Evolutionary conservation across 1,140 invertebrate genomes (phyloP).

Genomic region (Drosophila rhopaloa): DNA sequence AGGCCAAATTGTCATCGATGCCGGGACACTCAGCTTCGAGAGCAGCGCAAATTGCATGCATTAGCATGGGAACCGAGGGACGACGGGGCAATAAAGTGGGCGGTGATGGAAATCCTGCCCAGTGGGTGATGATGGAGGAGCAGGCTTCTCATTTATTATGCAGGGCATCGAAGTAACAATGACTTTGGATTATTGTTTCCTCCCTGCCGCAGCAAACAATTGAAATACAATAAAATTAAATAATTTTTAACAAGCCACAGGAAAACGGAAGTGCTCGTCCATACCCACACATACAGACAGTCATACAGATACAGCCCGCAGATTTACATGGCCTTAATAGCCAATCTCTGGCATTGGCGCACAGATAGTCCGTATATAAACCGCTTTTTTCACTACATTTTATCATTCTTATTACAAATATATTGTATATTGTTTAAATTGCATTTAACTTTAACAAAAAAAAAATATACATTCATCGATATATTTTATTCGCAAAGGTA

Average conservation of each 20-base stretch:
- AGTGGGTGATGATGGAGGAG: background rate
- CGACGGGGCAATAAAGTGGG: constrained; percentile 4
- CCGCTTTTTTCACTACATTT: constrained; percentile 51
- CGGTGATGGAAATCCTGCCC: background rate
- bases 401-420: constrained; percentile 75
- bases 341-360: constrained; percentile 57
- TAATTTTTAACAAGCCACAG: constrained; percentile 80
- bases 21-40: background rate
- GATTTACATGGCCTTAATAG: constrained; percentile 54
- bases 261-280: constrained; percentile 67
- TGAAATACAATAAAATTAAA: constrained; percentile 79
- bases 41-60: constrained; percentile 30
- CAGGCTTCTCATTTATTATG: constrained; percentile 46
- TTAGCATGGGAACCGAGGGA: constrained; percentile 7
- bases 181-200: constrained; percentile 61
- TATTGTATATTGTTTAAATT: constrained; percentile 77
- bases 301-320: constrained; percentile 5
- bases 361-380: constrained; percentile 50
- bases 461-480: constrained; percentile 36
- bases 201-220: constrained; percentile 68
- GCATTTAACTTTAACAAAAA: constrained; percentile 65
- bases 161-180: constrained; percentile 46
- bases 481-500: constrained; percentile 80
- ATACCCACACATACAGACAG: constrained; percentile 3
- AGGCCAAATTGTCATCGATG: background rate